These are phyloP conservation scores for Astyanax mexicanus DNA, from an alignment of 2,797 vertebrate species.

Conservation along the genomic window DNA sequence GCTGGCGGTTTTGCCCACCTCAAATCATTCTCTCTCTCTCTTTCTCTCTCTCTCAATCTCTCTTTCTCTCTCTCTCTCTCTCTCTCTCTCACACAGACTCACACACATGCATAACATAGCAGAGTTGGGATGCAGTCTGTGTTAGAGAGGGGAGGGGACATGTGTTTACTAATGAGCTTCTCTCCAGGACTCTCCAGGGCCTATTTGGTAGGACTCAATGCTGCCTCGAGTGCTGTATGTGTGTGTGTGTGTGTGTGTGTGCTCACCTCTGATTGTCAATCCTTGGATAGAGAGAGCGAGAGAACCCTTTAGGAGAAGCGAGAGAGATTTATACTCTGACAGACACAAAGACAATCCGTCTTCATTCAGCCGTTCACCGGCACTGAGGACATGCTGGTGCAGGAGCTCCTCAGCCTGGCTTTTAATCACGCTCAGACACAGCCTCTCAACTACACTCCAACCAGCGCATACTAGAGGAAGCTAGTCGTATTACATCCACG, in stretches of 20 bases:
- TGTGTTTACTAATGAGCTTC: slow-evolving; percentile 42
- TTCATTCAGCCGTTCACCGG: slow-evolving; percentile 3
- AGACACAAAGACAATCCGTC: slow-evolving; percentile 33
- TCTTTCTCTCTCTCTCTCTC: slow-evolving; percentile 28
- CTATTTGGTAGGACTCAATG: slow-evolving; percentile 20
- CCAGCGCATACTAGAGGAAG: neutral
- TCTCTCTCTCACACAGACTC: slow-evolving; percentile 32
- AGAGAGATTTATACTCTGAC: slow-evolving; percentile 11
- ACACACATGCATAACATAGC: slow-evolving; percentile 35
- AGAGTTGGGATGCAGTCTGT: slow-evolving; percentile 14
- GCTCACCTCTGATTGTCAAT: slow-evolving; percentile 23
- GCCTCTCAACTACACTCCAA: neutral
- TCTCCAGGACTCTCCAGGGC: slow-evolving; percentile 34
- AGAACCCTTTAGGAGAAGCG: slow-evolving; percentile 16
- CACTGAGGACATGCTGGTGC: neutral
- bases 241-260: slow-evolving; percentile 10
- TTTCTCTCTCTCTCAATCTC: no score
- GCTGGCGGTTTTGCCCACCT: slow-evolving; percentile 26
- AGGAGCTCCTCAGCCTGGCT: slow-evolving; percentile 11
- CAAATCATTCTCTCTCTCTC: no score
- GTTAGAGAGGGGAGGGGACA: slow-evolving; percentile 17
- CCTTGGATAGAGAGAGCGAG: slow-evolving; percentile 7
- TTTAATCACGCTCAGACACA: neutral
- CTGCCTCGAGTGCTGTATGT: neutral
- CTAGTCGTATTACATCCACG: no score